Base-by-base conservation (phyloP, 2,888 invertebrate genomes). In the Pycnomerus fuliginosus region DNA sequence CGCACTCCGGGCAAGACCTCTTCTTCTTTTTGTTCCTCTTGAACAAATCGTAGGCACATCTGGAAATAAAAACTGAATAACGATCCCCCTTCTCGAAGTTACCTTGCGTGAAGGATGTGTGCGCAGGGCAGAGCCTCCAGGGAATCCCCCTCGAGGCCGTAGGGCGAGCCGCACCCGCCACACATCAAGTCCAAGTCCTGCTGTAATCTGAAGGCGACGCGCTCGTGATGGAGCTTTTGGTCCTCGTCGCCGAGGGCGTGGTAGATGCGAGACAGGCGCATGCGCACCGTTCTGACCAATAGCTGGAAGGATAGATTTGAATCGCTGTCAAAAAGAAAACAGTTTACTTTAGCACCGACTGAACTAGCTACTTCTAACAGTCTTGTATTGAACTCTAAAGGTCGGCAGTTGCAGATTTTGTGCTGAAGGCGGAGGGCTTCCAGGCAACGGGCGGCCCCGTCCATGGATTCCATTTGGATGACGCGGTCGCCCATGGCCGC, bases 381-480 rank as follows among this genome's bases (percentile, higher is more conserved):
- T 45, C 90, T 77, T 1, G 89, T 89, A 70, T 91, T 90, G 68
- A 90, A 90, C 69, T 90, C 90, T 46, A 90, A 70, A 1, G 90
- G 90, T 43, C 90, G 78, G 68, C 90, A 91, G 71, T 90, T 90
- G 71, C 90, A 90, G 60, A 91, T 90, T 65, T 89, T 84, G 61
- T 87, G 87, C 62, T 90, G 87, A 3, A 85, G 70, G 53, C 88
- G 74, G 16, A 90, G 70, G 0, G 85, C 85, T 62, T 90, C 90
- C 22, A 90, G 72, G 58, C 90, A 90, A 29, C 88, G 75, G 0
- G 90, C 90, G 0, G 87, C 89, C 1, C 90, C 90, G 59, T 90
- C 90, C 89, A 90, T 90, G 0, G 90, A 90, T 61, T 90, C 89
- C 89, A 91, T 90, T 67, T 90, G 90, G 4, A 89, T 87, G 48